Conservation (phyloP, 2,888 invertebrate genomes). For the Tromatobia lineatoria region DNA sequence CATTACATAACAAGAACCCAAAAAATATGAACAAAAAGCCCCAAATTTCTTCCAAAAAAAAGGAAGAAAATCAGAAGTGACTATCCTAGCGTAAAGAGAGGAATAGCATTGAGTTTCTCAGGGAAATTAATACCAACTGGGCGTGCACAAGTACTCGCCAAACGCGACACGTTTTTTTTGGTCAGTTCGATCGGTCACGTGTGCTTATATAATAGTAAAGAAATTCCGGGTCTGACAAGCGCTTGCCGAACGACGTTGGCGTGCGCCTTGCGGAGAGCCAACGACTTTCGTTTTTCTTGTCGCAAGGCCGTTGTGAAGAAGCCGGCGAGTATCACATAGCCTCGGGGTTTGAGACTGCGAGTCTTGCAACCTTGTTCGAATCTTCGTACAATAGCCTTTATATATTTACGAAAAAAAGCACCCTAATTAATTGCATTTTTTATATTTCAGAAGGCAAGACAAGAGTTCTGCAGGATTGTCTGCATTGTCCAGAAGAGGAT, state of each 20-base stretch:
- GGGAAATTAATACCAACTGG: background rate
- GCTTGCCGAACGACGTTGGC: conserved; percentile 10
- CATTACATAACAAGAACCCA: background rate
- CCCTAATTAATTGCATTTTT: background rate
- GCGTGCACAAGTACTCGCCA: background rate
- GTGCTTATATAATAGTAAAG: conserved; percentile 65
- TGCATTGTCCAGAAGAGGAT: background rate
- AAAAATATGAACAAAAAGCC: background rate
- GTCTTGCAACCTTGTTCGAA: conserved; percentile 21
- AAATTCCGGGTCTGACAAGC: conserved; percentile 48
- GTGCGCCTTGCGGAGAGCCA: conserved; percentile 37
- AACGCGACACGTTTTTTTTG: background rate
- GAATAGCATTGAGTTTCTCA: conserved; percentile 1
- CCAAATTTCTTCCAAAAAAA: background rate
- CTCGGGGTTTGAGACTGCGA: conserved; percentile 5
- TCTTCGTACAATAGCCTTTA: background rate
- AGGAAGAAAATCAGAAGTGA: background rate
- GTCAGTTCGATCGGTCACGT: background rate
- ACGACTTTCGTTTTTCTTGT: conserved; percentile 69
- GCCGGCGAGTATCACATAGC: conserved; percentile 32
- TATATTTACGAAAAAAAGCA: conserved; percentile 3
- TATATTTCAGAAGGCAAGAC: conserved; percentile 31
- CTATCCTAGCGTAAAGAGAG: background rate
- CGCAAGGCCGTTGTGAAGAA: conserved; percentile 64
- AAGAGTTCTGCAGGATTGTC: background rate